Conservation (phyloP, 2,113 vertebrate genomes). For the Quiscalus mexicanus region DNA sequence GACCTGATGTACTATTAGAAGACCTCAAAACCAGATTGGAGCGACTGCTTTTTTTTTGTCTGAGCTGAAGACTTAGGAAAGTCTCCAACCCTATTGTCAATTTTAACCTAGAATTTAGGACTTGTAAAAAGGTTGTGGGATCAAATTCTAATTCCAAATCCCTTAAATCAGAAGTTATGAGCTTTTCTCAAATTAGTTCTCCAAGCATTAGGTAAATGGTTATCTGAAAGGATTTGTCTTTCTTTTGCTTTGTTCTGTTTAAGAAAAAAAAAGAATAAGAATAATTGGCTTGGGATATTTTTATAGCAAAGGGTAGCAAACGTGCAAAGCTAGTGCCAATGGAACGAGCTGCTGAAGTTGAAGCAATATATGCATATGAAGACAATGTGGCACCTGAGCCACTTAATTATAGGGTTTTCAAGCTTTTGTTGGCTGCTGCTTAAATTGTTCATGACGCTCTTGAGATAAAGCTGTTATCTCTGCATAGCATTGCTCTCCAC, state of each 20-base stretch:
- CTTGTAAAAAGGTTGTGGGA: not conserved
- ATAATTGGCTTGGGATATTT: not conserved
- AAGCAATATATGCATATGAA: not conserved
- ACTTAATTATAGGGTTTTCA: not conserved
- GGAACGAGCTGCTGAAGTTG: not conserved
- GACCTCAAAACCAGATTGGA: not conserved
- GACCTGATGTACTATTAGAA: not conserved
- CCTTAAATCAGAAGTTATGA: not conserved
- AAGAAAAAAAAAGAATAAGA: not conserved
- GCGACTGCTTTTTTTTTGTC: not conserved
- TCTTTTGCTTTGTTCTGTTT: not conserved
- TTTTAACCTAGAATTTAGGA: not conserved
- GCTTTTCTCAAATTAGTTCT: not conserved
- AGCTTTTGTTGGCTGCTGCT: not conserved
- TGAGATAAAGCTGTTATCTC: not conserved
- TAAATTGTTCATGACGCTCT: not conserved
- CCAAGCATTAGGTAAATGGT: not conserved
- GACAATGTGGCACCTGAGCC: not conserved
- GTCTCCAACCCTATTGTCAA: rapidly evolving
- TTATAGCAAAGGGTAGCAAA: not conserved
- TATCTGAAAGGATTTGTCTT: not conserved
- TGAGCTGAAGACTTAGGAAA: not conserved
- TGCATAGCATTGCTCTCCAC: not conserved
- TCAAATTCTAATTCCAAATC: not conserved
- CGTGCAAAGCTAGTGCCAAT: not conserved